Percentiles rank a stretch among this genome's conserved stretches.
These are phyloP conservation scores for Alouatta palliata DNA, from an alignment of 2,113 vertebrate species.

Conservation along the genomic window DNA sequence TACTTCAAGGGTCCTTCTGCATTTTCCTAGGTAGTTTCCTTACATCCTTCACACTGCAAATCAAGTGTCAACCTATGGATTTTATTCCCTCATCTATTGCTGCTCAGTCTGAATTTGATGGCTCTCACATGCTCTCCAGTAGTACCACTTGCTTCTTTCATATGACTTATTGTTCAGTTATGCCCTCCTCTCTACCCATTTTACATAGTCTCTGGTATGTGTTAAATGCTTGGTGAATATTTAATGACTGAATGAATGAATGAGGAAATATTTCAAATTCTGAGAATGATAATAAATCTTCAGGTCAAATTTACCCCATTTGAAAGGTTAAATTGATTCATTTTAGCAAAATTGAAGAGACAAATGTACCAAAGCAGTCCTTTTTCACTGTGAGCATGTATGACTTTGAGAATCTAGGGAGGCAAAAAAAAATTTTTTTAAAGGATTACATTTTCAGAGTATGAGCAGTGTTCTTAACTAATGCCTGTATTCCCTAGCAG, in stretches of 20 bases:
- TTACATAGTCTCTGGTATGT: neutral
- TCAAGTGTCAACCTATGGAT: neutral
- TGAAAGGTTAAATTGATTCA: neutral
- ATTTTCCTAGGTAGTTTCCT: neutral
- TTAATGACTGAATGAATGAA: neutral
- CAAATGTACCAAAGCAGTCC: neutral
- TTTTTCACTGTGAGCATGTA: neutral
- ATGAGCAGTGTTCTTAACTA: neutral
- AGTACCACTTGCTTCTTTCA: neutral
- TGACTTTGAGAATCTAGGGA: constrained; percentile 5
- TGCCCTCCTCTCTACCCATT: neutral
- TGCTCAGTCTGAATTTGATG: neutral
- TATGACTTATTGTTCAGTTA: neutral
- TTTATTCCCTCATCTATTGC: neutral
- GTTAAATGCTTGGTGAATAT: neutral
- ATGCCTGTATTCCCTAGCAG: neutral
- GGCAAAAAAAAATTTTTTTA: neutral
- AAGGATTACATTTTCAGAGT: neutral
- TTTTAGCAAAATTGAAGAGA: neutral
- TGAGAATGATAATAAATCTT: neutral
- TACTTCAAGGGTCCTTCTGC: neutral
- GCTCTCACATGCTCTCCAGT: neutral
- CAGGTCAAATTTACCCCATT: neutral
- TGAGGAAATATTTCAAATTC: neutral
- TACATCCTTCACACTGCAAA: neutral